A percentile compares a stretch with the other conserved stretches of the same genome.
These are phyloP conservation scores for Puma concolor DNA, from an alignment of 2,113 vertebrate species.

Conservation along the genomic window DNA sequence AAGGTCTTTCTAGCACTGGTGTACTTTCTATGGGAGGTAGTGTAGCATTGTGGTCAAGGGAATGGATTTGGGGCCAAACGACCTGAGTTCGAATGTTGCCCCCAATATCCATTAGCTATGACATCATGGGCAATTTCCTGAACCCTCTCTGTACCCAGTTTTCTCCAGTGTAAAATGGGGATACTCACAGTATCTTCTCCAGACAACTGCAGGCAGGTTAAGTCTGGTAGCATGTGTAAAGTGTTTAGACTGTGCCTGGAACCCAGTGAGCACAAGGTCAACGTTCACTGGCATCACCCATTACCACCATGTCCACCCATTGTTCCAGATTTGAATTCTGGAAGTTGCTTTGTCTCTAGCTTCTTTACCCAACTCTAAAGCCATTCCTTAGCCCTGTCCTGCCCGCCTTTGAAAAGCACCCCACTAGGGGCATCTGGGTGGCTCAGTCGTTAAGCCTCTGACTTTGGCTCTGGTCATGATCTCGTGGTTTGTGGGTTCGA, in stretches of 20 bases:
- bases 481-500: too few species aligned
- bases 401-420: not conserved
- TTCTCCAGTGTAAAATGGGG: not conserved
- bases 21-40: not conserved
- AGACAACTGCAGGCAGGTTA: too few species aligned
- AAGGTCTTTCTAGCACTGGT: not conserved
- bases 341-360: not conserved
- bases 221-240: not conserved
- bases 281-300: not conserved
- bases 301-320: not conserved
- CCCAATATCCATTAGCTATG: not conserved
- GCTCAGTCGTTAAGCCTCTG: too few species aligned
- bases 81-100: not conserved
- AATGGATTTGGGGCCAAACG: not conserved
- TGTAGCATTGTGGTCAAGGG: too few species aligned
- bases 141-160: not conserved
- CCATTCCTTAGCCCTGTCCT: too few species aligned
- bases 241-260: too few species aligned
- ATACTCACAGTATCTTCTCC: not conserved
- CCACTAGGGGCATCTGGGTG: too few species aligned
- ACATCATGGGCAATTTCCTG: not conserved
- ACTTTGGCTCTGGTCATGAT: too few species aligned
- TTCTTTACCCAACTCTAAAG: not conserved
- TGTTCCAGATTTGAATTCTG: not conserved
- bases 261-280: not conserved